Evolutionary conservation across 2,797 vertebrate species (phyloP).

Genomic region (Cyprinodon diabolis): DNA sequence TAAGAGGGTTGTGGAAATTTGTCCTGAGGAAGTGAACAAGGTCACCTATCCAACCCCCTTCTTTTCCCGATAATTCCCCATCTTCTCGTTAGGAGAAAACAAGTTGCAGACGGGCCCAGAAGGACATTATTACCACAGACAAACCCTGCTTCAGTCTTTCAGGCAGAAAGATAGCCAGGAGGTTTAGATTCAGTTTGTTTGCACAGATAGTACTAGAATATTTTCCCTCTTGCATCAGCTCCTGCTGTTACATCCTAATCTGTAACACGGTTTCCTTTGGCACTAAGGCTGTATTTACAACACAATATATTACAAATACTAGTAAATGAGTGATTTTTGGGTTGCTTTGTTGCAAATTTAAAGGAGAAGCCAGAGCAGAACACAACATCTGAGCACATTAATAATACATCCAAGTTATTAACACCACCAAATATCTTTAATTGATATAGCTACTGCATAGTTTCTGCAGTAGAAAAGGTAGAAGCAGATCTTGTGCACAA

Average conservation of each 20-base stretch:
- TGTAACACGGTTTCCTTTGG: background rate
- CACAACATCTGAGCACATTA: background rate
- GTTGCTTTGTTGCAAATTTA: background rate
- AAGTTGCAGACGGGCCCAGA: constrained; percentile 51
- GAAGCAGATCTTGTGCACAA: background rate
- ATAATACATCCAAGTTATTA: background rate
- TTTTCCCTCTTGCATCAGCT: background rate
- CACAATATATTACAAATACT: background rate
- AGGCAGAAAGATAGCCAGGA: constrained; percentile 38
- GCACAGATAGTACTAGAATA: constrained; percentile 38
- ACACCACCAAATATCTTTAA: background rate
- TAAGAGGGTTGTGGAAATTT: constrained; percentile 45
- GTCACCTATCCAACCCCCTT: constrained; percentile 32
- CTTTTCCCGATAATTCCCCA: constrained; percentile 33
- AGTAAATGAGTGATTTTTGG: background rate
- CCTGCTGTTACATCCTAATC: constrained; percentile 14
- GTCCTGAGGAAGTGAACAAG: constrained; percentile 31
- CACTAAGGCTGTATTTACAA: background rate
- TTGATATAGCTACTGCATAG: background rate
- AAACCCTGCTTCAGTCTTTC: constrained; percentile 40
- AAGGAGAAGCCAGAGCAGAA: background rate
- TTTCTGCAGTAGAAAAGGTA: background rate
- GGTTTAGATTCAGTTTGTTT: constrained; percentile 44
- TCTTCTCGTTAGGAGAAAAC: constrained; percentile 18
- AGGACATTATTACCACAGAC: constrained; percentile 47